phyloP scores from a whole-genome alignment of 2,888 invertebrate genomes.

The Shargacucullia verbasci region DNA sequence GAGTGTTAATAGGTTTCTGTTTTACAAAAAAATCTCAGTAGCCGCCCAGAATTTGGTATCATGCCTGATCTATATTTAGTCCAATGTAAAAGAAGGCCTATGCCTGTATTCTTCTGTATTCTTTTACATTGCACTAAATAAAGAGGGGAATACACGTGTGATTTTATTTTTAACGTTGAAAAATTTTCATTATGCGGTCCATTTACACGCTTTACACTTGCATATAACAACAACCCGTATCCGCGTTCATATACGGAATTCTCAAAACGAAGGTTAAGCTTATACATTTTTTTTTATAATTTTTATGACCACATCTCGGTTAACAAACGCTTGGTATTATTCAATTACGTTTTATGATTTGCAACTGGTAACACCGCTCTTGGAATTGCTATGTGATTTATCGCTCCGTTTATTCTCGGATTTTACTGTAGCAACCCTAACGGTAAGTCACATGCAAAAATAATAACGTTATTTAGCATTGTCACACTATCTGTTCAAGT shows the following conservation, averaged over 20 bases:
- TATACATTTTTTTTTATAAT: conserved; percentile 64
- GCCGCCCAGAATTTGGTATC: no score
- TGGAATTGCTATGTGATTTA: conserved; percentile 79
- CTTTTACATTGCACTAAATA: no score
- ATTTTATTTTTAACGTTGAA: no score
- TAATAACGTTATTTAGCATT: conserved; percentile 41
- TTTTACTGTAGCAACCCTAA: conserved; percentile 72
- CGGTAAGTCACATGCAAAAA: conserved; percentile 51
- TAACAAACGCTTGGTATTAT: conserved; percentile 68
- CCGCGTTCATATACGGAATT: conserved; percentile 23
- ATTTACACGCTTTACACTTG: no score
- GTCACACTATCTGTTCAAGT: conserved; percentile 49
- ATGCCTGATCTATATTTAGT: no score
- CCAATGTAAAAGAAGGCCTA: no score
- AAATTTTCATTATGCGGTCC: no score
- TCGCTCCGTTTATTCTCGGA: conserved; percentile 73
- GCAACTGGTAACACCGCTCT: conserved; percentile 74
- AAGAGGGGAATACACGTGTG: no score
- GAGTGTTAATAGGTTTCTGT: no score
- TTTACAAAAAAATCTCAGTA: no score
- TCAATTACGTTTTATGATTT: conserved; percentile 82
- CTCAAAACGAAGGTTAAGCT: conserved; percentile 42
- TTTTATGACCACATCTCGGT: conserved; percentile 70
- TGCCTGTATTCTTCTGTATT: no score
- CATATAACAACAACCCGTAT: conserved; percentile 22